A percentile compares a stretch with the other conserved stretches of the same genome.
Evolutionary conservation across 2,113 vertebrate genomes (phyloP).

Genomic region (Phycodurus eques): DNA sequence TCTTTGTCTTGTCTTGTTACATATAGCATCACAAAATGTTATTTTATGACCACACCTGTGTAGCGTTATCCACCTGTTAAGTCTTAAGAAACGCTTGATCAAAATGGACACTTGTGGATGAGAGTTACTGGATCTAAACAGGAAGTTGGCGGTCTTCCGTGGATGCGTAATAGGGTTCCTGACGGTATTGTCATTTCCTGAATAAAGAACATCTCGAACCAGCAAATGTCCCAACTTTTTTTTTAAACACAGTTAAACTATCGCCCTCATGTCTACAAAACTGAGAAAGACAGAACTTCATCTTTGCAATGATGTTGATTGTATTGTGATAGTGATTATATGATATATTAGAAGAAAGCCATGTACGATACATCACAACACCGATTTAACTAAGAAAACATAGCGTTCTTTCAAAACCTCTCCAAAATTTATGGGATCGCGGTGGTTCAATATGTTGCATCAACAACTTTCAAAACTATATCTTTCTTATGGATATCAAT

Average conservation of each 20-base stretch:
- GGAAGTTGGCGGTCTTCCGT: slow-evolving; percentile 65
- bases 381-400: too few species aligned
- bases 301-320: too few species aligned
- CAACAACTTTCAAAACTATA: too few species aligned
- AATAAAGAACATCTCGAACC: slow-evolving; percentile 60
- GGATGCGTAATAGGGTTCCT: slow-evolving; percentile 53
- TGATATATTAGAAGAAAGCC: too few species aligned
- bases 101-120: slow-evolving; percentile 23
- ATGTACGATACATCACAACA: too few species aligned
- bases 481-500: too few species aligned
- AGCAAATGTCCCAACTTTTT: not conserved
- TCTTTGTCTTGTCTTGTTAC: slow-evolving; percentile 62
- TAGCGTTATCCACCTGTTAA: slow-evolving; percentile 54
- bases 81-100: slow-evolving; percentile 47
- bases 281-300: too few species aligned
- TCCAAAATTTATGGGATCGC: too few species aligned
- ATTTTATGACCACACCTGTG: slow-evolving; percentile 60
- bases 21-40: slow-evolving; percentile 54
- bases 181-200: slow-evolving; percentile 63
- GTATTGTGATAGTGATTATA: too few species aligned
- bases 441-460: too few species aligned
- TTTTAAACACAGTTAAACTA: not conserved
- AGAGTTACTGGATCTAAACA: slow-evolving; percentile 34
- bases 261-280: too few species aligned
- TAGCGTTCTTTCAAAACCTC: too few species aligned